phyloP scores from a whole-genome alignment of 2,888 invertebrate genomes.

The Epinotia ramella region DNA sequence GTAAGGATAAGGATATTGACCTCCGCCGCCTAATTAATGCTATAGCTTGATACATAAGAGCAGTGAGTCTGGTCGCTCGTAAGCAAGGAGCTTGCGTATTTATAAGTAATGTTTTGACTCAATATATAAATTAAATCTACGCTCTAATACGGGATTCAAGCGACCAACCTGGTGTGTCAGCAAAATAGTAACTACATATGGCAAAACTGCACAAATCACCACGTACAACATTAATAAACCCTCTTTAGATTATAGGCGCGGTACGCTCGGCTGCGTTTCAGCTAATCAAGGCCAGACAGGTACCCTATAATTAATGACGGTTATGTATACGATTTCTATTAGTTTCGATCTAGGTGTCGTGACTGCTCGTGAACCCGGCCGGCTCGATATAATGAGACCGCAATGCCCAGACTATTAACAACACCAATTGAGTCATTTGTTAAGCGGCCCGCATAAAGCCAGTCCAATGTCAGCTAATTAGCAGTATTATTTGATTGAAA shows the following conservation, averaged over 20 bases:
- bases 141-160: background rate
- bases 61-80: background rate
- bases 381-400: constrained; percentile 59
- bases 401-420: constrained; percentile 72
- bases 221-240: constrained; percentile 9
- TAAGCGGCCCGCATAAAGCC: constrained; percentile 77
- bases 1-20: constrained; percentile 27
- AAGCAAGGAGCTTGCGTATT: background rate
- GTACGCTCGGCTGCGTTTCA: constrained; percentile 10
- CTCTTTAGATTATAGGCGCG: constrained; percentile 23
- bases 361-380: constrained; percentile 59
- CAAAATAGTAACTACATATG: background rate
- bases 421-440: constrained; percentile 82
- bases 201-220: background rate
- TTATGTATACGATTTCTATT: constrained; percentile 42
- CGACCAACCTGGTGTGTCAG: background rate
- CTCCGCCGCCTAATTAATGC: background rate
- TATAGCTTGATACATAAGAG: background rate
- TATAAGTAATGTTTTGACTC: no score
- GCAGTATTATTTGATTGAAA: constrained; percentile 83
- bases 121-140: background rate
- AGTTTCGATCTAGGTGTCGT: constrained; percentile 57
- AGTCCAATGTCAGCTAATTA: constrained; percentile 79
- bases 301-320: constrained; percentile 41
- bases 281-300: constrained; percentile 27